These are phyloP conservation scores for Melinaea menophilus DNA, from an alignment of 2,888 invertebrate genomes.

Conservation along the genomic window DNA sequence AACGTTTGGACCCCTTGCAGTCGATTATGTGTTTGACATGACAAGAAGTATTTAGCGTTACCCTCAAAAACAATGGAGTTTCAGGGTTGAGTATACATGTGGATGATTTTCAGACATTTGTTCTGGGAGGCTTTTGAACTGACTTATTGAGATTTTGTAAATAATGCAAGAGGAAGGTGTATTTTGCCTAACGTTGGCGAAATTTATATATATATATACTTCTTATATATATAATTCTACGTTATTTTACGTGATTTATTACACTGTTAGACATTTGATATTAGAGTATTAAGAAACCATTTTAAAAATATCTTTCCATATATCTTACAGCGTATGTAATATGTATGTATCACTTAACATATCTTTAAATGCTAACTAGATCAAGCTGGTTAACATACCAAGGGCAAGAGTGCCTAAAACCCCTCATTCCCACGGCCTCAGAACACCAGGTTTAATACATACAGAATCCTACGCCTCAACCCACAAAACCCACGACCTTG, in stretches of 20 bases:
- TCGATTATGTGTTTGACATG: neutral
- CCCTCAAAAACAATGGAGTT: conserved; percentile 5
- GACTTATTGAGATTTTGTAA: neutral
- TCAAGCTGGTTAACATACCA: conserved; percentile 8
- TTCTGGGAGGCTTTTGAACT: neutral
- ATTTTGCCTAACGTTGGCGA: too few species aligned
- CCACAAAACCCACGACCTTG: conserved; percentile 39
- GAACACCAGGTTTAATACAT: conserved; percentile 14
- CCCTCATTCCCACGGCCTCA: conserved; percentile 29
- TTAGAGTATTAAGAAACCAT: too few species aligned
- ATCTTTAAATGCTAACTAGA: too few species aligned
- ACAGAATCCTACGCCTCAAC: conserved; percentile 29
- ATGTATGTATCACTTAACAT: too few species aligned
- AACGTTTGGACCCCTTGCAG: conserved; percentile 8
- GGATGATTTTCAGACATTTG: neutral
- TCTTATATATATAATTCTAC: too few species aligned
- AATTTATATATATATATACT: too few species aligned
- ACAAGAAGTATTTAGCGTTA: conserved; percentile 1
- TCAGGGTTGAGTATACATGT: neutral
- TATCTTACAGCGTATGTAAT: too few species aligned
- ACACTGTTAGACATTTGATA: too few species aligned
- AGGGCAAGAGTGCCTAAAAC: conserved; percentile 24
- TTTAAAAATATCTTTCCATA: too few species aligned
- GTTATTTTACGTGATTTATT: too few species aligned
- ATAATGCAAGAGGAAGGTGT: neutral